Base-by-base conservation (phyloP, 2,888 invertebrate species). In the Rotaria magnacalcarata region DNA sequence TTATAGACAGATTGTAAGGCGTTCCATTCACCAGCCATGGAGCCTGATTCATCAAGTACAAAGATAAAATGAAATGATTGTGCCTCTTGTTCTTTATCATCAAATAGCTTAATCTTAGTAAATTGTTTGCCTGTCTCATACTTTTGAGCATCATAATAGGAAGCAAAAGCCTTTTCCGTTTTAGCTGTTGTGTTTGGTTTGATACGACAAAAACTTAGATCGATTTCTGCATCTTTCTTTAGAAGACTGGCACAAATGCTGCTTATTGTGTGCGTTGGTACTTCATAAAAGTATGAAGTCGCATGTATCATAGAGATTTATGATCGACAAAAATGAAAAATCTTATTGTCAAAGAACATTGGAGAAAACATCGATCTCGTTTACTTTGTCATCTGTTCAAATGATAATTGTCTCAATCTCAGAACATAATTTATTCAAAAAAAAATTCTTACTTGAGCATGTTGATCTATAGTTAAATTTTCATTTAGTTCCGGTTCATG, bases 21-120 rank as follows among this genome's bases (percentile, higher is more conserved):
- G 41, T 41, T 16, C 75, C 75, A 75, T 7, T 75, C 6, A 19
- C 1, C 2, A 6, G 19, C 1, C 75, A 75, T 75, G 41, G 75
- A 75, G 43, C 41, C 43, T 43, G 75, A 75, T 11, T 75, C 75
- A 75, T 75, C 75, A 34, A 75, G 75, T 19, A 75, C 75, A 75
- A 75, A 75, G 11, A 75, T 43, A n/a, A 75, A 75, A 43, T 75
- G 75, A 43, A 19, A 75, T 43, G 75, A 75, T 43, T 41, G 75
- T 7, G 75, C 16, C 19, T 52, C 52, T 52, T 52, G 52, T 52
- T 52, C 16, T 52, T 52, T 14, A 52, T 11, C 16, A 52, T 16
- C 16, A 52, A 52, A 52, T 52, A 52, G 16, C 16, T 16, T 16
- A 52, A 52, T 52, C 16, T 52, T 16, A 16, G 11, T 52, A 52